phyloP scores from a whole-genome alignment of 2,888 invertebrate genomes.

The Maniola hyperantus region DNA sequence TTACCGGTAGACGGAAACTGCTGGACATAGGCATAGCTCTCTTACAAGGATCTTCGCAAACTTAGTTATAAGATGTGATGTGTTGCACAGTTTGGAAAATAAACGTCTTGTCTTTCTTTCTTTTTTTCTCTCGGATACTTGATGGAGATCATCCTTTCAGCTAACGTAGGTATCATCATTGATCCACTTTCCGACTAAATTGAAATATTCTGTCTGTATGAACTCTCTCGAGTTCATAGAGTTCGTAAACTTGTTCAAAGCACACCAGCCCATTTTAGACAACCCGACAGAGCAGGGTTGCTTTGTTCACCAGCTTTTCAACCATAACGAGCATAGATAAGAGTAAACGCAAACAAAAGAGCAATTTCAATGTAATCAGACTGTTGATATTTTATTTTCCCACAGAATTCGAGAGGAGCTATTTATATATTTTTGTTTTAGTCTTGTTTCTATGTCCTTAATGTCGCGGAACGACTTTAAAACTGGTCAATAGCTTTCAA shows the following conservation, averaged over 20 bases:
- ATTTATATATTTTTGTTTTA: slow-evolving; percentile 25
- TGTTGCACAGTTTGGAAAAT: too few relatives aligned
- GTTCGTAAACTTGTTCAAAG: background rate
- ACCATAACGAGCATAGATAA: background rate
- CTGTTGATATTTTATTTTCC: slow-evolving; percentile 2
- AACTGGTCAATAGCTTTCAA: slow-evolving; percentile 36
- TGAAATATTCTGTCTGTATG: too few relatives aligned
- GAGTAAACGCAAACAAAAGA: slow-evolving; percentile 8
- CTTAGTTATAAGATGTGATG: too few relatives aligned
- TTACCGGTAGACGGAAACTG: too few relatives aligned
- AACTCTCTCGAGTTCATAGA: background rate
- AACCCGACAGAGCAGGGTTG: background rate
- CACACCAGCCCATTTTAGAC: background rate
- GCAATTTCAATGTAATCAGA: slow-evolving; percentile 1
- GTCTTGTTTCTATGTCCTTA: slow-evolving; percentile 29
- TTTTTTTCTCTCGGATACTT: too few relatives aligned
- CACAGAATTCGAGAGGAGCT: slow-evolving; percentile 8
- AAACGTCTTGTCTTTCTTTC: too few relatives aligned
- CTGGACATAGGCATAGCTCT: too few relatives aligned
- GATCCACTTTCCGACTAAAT: too few relatives aligned
- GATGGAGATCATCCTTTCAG: too few relatives aligned
- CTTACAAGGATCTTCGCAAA: too few relatives aligned
- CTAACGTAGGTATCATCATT: too few relatives aligned
- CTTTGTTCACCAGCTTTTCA: background rate
- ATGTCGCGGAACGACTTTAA: slow-evolving; percentile 29